Base-by-base conservation (phyloP, 2,888 invertebrate species). In the Resseliella maxima region DNA sequence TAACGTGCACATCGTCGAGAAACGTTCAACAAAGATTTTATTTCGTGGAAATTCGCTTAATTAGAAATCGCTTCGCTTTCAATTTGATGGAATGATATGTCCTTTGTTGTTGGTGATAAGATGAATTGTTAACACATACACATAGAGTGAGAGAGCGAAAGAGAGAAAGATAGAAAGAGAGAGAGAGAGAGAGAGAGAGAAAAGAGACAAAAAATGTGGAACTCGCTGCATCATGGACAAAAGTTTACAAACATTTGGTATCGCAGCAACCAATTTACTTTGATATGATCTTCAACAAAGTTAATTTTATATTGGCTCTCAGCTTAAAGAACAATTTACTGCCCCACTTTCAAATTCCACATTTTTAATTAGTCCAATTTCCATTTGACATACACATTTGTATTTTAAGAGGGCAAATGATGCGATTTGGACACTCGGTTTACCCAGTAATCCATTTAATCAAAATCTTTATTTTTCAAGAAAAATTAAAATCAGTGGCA, bases 41-140 rank as follows among this genome's bases (percentile, higher is more conserved):
- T 72, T 35, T 27, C 31, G 72, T 2, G 59, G 15, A 31, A 72
- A 72, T 72, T 72, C 72, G 31, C 72, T 72, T 72, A 72, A 72
- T 72, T 72, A 31, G 72, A 35, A 72, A 72, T 15, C 72, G 31
- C 18, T 72, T 72, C 10, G 31, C 72, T 72, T 72, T 72, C 72
- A 27, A 15, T 72, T 31, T 31, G 72, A 72, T 72, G 72, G 72
- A 72, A 72, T 72, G 72, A 72, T 72, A 72, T 18, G n/a, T 12
- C 31, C 15, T 72, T 72, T 31, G 6, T 35, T n/a, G 72, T 10
- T 72, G 31, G 18, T 2, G 72, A 72, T 72, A 72, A 72, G 72
- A 72, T 15, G 72, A 27, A 72, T 31, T 31, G 72, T 72, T 35
- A 72, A 72, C 31, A 72, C 0, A 72, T n/a, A 31, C 31, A 15